Evolutionary conservation across 2,797 vertebrate genomes (phyloP).

Genomic region (Cossypha caffra): DNA sequence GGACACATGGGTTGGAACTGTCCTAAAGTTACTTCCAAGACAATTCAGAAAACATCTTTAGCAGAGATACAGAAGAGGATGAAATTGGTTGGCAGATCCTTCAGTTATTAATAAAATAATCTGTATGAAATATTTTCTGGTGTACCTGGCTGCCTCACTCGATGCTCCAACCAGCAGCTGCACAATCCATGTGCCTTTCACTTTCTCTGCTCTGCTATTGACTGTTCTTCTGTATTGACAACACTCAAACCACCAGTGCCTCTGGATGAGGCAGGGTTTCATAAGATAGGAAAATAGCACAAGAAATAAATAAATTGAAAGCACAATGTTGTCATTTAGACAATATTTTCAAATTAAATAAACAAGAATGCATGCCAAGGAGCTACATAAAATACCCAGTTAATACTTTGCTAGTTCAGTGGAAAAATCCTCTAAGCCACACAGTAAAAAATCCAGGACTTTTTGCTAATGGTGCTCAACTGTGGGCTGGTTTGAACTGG

Average conservation of each 20-base stretch:
- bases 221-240: background rate
- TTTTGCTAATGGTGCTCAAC: constrained; percentile 1
- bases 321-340: constrained; percentile 14
- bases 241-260: background rate
- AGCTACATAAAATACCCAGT: background rate
- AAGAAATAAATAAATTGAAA: constrained; percentile 19
- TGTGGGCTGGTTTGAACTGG: constrained; percentile 43
- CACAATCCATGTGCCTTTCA: background rate
- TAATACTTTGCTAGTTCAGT: constrained; percentile 8
- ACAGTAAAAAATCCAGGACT: constrained; percentile 2
- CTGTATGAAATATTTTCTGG: background rate
- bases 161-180: background rate
- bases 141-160: background rate
- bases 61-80: background rate
- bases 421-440: constrained; percentile 51
- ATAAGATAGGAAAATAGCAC: constrained; percentile 28
- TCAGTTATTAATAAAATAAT: background rate
- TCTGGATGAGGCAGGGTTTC: background rate
- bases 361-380: background rate
- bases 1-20: background rate
- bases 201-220: background rate
- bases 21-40: background rate
- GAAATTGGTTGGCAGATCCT: background rate
- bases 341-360: constrained; percentile 32
- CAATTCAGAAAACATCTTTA: background rate